A percentile compares a stretch with the other conserved stretches of the same genome.
Evolutionary conservation across 2,888 invertebrate species (phyloP).

Genomic region (Gerris lacustris): DNA sequence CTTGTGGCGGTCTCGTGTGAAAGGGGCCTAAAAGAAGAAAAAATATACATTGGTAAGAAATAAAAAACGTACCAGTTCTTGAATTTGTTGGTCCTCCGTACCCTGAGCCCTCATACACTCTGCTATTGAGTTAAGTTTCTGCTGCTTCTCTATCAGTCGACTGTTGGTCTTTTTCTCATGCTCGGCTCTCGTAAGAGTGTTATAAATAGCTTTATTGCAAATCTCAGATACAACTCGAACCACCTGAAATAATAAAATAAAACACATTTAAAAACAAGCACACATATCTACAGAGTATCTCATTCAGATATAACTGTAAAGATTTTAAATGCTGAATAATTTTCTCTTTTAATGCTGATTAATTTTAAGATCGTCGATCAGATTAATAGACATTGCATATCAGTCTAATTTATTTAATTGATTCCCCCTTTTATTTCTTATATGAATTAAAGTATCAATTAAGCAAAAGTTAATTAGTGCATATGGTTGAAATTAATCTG

Average conservation of each 20-base stretch:
- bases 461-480: too few species aligned
- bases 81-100: constrained; percentile 63
- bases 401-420: too few species aligned
- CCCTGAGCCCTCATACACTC: constrained; percentile 65
- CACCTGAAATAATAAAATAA: constrained; percentile 40
- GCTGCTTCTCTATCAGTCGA: constrained; percentile 73
- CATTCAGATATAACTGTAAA: too few species aligned
- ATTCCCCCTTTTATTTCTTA: too few species aligned
- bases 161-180: constrained; percentile 55
- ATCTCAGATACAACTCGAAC: constrained; percentile 55
- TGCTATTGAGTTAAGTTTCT: constrained; percentile 68
- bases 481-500: too few species aligned
- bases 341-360: too few species aligned
- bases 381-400: too few species aligned
- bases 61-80: constrained; percentile 49
- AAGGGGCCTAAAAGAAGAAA: background rate
- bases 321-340: too few species aligned
- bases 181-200: constrained; percentile 53
- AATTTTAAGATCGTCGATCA: too few species aligned
- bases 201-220: constrained; percentile 57
- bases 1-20: too few species aligned
- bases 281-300: too few species aligned
- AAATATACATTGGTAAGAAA: constrained; percentile 18
- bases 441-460: too few species aligned
- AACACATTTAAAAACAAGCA: background rate